Conservation (phyloP, 2,888 invertebrate genomes). For the Perizoma affinitatum region DNA sequence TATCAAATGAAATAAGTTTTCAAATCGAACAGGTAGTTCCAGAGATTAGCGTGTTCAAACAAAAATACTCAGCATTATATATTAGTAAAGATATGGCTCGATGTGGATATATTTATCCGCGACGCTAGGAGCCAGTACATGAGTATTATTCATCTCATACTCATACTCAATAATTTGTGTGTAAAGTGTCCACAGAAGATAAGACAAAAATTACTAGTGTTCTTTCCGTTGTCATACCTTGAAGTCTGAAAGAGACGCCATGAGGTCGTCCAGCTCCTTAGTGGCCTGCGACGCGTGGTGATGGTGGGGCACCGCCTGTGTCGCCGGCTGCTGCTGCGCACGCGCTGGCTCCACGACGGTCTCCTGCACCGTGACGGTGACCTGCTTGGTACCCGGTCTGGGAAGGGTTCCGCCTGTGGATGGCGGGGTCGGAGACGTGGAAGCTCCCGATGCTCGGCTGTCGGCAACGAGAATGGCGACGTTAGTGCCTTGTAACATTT, state of each 20-base stretch:
- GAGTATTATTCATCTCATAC: too few species aligned
- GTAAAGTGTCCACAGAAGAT: too few species aligned
- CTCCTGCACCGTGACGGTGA: constrained; percentile 82
- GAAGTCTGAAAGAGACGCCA: constrained; percentile 97
- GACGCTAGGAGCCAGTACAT: too few species aligned
- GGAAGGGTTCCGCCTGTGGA: constrained; percentile 67
- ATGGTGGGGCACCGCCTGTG: constrained; percentile 60
- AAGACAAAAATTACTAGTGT: too few species aligned
- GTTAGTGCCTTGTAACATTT: not conserved
- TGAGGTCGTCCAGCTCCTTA: constrained; percentile 96
- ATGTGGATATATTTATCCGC: too few species aligned
- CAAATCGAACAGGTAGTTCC: too few species aligned
- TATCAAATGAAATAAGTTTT: too few species aligned
- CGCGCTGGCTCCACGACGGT: constrained; percentile 81
- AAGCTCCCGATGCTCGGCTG: constrained; percentile 69
- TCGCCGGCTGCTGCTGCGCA: constrained; percentile 63
- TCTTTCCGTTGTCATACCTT: constrained; percentile 85
- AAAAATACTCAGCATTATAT: too few species aligned
- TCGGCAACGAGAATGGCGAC: constrained; percentile 22
- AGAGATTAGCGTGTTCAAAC: too few species aligned
- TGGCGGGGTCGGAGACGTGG: constrained; percentile 64
- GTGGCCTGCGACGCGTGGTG: constrained; percentile 94
- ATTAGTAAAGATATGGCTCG: too few species aligned
- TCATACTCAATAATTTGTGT: too few species aligned
- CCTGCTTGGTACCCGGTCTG: constrained; percentile 83